A percentile compares a stretch with the other conserved stretches of the same genome.
Evolutionary conservation across 1,140 invertebrate species (phyloP).

Genomic region (Ericerus pela): DNA sequence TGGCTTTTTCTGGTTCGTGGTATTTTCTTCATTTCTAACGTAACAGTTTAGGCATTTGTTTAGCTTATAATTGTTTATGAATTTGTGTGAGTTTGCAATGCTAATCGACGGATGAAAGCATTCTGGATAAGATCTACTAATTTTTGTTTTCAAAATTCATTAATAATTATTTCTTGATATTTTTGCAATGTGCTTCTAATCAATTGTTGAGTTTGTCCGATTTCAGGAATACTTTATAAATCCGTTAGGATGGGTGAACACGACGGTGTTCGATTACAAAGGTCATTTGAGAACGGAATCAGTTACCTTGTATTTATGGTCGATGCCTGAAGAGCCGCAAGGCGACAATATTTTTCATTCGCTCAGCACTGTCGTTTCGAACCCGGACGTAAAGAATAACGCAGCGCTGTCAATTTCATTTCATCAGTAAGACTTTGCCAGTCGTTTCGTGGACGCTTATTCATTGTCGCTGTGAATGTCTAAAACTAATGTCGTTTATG

Average conservation of each 20-base stretch:
- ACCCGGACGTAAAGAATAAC: constrained; percentile 64
- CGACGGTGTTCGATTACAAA: constrained; percentile 87
- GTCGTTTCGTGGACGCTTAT: too few species aligned
- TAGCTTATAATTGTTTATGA: too few species aligned
- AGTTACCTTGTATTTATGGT: constrained; percentile 83
- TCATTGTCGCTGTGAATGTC: constrained; percentile 6
- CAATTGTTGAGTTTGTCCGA: constrained; percentile 2
- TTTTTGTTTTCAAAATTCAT: constrained; percentile 22
- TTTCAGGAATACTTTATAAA: constrained; percentile 53
- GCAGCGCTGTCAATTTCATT: constrained; percentile 69
- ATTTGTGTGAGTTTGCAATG: too few species aligned
- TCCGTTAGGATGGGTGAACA: constrained; percentile 85
- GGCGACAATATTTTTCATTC: constrained; percentile 76
- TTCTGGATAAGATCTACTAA: too few species aligned
- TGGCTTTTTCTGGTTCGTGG: too few species aligned
- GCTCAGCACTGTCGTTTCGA: constrained; percentile 68
- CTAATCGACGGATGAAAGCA: too few species aligned
- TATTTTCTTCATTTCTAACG: too few species aligned
- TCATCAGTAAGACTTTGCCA: constrained; percentile 52
- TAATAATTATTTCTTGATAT: constrained; percentile 26
- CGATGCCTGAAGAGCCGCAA: constrained; percentile 65
- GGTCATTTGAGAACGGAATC: constrained; percentile 65
- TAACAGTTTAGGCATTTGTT: too few species aligned
- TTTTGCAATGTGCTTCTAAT: constrained; percentile 11
- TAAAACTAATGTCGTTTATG: constrained; percentile 13